Conservation (phyloP, 2,797 vertebrate genomes). For the Serranus cabrilla region DNA sequence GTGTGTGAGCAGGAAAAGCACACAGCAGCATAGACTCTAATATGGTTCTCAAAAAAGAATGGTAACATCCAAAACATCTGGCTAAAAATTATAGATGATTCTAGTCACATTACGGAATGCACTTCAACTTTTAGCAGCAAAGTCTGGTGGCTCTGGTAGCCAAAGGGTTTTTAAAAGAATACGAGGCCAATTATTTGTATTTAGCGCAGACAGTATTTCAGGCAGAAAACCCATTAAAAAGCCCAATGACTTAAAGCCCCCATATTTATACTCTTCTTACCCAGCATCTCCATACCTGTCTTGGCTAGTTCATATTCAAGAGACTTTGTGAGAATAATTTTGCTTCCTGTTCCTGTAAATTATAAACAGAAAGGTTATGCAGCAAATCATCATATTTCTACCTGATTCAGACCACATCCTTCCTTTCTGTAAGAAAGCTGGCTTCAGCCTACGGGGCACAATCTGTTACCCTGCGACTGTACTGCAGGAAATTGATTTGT, state of each 20-base stretch:
- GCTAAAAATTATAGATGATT: too few relatives aligned
- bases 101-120: too few relatives aligned
- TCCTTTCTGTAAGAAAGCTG: not conserved
- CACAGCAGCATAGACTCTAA: not conserved
- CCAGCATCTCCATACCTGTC: too few relatives aligned
- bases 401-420: not conserved
- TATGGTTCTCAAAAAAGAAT: too few relatives aligned
- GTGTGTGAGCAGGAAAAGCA: not conserved
- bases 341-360: not conserved
- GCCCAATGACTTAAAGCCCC: too few relatives aligned
- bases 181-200: too few relatives aligned
- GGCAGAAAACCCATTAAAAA: too few relatives aligned
- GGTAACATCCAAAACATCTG: not conserved
- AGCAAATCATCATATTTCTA: conserved; percentile 20
- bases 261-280: too few relatives aligned
- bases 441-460: conserved; percentile 2
- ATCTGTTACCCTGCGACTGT: conserved; percentile 15
- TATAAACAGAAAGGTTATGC: conserved; percentile 9
- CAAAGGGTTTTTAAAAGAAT: too few relatives aligned
- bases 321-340: conserved; percentile 5
- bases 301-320: not conserved
- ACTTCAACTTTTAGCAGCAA: too few relatives aligned
- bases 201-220: too few relatives aligned
- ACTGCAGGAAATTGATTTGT: conserved; percentile 49
- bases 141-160: too few relatives aligned